Evolutionary conservation across 2,888 invertebrate species (phyloP).

Genomic region (Tetanocera ferruginea): DNA sequence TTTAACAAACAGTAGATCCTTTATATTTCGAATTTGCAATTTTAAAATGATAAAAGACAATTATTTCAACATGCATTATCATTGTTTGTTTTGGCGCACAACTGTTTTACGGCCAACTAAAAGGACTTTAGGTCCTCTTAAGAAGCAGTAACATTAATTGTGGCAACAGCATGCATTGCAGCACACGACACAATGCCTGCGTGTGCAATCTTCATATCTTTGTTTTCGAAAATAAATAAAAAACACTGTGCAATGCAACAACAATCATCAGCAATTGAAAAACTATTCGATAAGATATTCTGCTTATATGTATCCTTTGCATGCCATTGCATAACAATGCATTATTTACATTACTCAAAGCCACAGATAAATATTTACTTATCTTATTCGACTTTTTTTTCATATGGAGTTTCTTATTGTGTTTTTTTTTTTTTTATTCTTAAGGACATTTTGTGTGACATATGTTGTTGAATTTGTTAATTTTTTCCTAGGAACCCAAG

Average conservation of each 20-base stretch:
- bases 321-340: background rate
- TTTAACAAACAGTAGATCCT: background rate
- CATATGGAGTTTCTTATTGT: too few species aligned
- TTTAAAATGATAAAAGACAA: background rate
- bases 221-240: background rate
- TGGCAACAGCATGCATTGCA: background rate
- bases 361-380: too few species aligned
- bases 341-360: background rate
- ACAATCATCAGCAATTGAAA: background rate
- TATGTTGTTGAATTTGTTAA: too few species aligned
- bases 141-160: background rate
- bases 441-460: too few species aligned
- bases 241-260: background rate
- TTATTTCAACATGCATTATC: background rate
- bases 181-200: background rate
- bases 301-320: background rate
- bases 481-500: too few species aligned
- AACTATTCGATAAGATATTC: background rate
- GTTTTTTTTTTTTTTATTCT: too few species aligned
- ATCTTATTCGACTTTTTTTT: too few species aligned
- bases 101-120: background rate
- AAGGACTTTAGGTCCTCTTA: background rate
- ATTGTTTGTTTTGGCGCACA: background rate
- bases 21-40: background rate
- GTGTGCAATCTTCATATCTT: constrained; percentile 19